Conservation (phyloP, 2,797 vertebrate genomes). For the Hafferia zeledoni region DNA sequence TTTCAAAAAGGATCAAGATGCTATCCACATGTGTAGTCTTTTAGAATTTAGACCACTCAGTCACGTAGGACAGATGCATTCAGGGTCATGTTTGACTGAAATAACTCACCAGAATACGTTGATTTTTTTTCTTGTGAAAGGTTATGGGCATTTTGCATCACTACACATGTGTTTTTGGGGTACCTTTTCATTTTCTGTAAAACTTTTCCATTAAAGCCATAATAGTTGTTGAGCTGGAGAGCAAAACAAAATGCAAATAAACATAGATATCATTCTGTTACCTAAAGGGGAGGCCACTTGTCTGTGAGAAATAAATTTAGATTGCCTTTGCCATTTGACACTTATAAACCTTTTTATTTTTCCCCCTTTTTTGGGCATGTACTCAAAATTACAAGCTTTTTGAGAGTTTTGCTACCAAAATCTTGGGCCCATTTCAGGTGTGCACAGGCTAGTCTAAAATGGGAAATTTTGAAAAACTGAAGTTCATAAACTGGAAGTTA, state of each 20-base stretch:
- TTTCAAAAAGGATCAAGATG: not conserved
- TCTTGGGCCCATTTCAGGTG: not conserved
- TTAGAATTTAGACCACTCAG: not conserved
- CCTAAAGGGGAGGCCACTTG: not conserved
- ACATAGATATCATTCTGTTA: not conserved
- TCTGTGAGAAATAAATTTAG: not conserved
- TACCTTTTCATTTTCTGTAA: not conserved
- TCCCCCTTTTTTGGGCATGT: not conserved
- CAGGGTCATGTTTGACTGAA: not conserved
- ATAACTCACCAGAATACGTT: not conserved
- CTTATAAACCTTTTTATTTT: not conserved
- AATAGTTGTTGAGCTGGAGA: not conserved
- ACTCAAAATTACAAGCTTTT: not conserved
- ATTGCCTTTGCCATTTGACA: not conserved
- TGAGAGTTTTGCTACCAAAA: not conserved
- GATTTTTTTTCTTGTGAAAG: not conserved
- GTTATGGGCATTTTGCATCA: not conserved
- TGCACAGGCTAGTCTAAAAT: not conserved
- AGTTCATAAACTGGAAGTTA: not conserved
- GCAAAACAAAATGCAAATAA: not conserved
- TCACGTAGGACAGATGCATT: not conserved
- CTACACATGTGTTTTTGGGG: not conserved
- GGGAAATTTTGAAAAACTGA: not conserved
- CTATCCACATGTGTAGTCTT: not conserved
- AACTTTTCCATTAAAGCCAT: not conserved